Evolutionary conservation across 2,797 vertebrate genomes (phyloP), one percentile per base, ranked within the genome.

Genomic region (Esox lucius): DNA sequence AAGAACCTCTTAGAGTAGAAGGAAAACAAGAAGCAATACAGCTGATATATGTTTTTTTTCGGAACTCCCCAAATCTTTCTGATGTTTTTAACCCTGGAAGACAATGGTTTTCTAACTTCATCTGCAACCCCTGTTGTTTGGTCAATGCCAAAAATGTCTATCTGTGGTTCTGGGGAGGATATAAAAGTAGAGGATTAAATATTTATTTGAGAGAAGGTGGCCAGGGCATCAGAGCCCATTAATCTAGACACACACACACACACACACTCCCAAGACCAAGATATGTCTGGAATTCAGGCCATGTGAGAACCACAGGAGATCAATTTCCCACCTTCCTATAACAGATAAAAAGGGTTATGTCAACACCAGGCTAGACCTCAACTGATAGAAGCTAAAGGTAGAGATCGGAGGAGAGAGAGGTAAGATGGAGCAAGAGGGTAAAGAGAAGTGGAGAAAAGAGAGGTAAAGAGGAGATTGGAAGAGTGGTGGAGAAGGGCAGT

Each of bases 151-250:
- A 46, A 46, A 73, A 64, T 67, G 39, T 28, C 66, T 69, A 77
- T 67, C 77, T 68, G 66, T 69, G 74, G 61, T 74, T 80, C 79
- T 65, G 19, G 53, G 67, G 72, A 73, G 73, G 68, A 85, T 84
- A 85, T 84, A 87, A 88, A 87, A 86, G 84, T 69, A 48, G 75
- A 75, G 70, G 76, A 87, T 90, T 76, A 84, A 90, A 89, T 87
- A 90, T 90, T 87, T 83, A 89, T 87, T 83, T 48, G 83, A 82
- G 77, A 68, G 80, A 77, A 82, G 82, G 76, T 64, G 33, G 76
- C 79, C 71, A 62, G 42, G 73, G 79, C 81, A 75, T 80, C 79
- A 74, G 68, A 68, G 80, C 78, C 80, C 80, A 87, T 90, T 85
- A 81, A 88, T 91, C 86, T 80, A 75, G 73, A 78, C 31, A 75